Percentiles rank a stretch among this genome's conserved stretches.
These are phyloP conservation scores for Chloroceryle amazona DNA, from an alignment of 2,797 vertebrate genomes.

Conservation along the genomic window DNA sequence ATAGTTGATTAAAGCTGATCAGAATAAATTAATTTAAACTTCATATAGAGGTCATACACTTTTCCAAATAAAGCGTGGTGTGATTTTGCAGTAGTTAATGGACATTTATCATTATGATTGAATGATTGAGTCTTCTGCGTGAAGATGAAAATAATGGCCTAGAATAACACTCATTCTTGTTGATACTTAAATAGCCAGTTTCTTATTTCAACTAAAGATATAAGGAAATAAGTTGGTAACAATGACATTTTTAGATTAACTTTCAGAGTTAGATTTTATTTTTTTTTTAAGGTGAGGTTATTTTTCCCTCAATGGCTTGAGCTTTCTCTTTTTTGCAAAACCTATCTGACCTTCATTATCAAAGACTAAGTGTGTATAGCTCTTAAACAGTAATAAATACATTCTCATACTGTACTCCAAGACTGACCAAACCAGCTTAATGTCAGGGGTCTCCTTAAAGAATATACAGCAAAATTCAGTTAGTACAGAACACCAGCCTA, in stretches of 20 bases:
- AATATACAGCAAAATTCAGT: not conserved
- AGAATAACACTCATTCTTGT: slow-evolving; percentile 2
- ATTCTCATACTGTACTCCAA: not conserved
- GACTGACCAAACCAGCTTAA: not conserved
- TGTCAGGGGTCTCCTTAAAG: not conserved
- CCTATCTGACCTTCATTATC: not conserved
- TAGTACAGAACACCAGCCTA: not conserved
- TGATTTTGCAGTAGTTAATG: slow-evolving; percentile 57
- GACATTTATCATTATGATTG: slow-evolving; percentile 57
- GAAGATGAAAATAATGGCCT: slow-evolving; percentile 31
- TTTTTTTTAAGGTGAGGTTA: not conserved
- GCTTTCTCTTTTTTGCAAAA: not conserved
- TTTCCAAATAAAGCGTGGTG: not conserved
- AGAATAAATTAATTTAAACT: slow-evolving; percentile 57
- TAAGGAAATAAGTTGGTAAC: not conserved
- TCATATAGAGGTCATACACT: slow-evolving; percentile 36
- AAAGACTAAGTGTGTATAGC: not conserved
- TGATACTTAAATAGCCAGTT: not conserved
- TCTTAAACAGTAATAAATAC: not conserved
- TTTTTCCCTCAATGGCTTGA: not conserved
- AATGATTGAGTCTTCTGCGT: slow-evolving; percentile 5
- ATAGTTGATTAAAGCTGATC: slow-evolving; percentile 57
- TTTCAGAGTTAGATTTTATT: not conserved
- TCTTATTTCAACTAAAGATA: not conserved
- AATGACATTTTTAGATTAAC: not conserved